Evolutionary conservation across 2,113 vertebrate species (phyloP).

Genomic region (Oplegnathus fasciatus): DNA sequence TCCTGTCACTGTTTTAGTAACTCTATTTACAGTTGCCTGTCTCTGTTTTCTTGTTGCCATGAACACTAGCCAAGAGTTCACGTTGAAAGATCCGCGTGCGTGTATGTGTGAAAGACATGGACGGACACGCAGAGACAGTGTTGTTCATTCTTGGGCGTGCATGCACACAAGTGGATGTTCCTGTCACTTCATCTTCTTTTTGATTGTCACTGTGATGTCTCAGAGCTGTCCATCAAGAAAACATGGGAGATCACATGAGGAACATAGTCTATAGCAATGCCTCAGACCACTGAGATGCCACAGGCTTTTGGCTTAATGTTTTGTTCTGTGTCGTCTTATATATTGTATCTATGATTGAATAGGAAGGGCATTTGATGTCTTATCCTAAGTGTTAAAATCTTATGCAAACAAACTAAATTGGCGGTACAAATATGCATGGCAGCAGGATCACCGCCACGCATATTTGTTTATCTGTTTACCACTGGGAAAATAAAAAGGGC

Average conservation of each 20-base stretch:
- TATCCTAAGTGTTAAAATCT: slow-evolving; percentile 1
- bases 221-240: slow-evolving; percentile 62
- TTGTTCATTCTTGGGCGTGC: slow-evolving; percentile 46
- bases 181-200: slow-evolving; percentile 62
- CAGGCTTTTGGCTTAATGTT: slow-evolving; percentile 38
- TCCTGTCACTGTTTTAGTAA: slow-evolving; percentile 33
- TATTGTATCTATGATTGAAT: not conserved
- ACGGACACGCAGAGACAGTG: slow-evolving; percentile 16
- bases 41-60: not conserved
- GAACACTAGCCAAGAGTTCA: slow-evolving; percentile 1
- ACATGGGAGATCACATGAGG: slow-evolving; percentile 27
- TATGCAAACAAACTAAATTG: slow-evolving; percentile 20
- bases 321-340: slow-evolving; percentile 9
- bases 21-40: slow-evolving; percentile 22
- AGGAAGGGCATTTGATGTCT: slow-evolving; percentile 21
- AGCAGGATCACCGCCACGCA: not conserved
- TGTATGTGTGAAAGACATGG: slow-evolving; percentile 25
- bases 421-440: slow-evolving; percentile 16
- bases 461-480: slow-evolving; percentile 20
- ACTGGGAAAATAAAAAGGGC: slow-evolving; percentile 5
- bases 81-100: not conserved
- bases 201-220: slow-evolving; percentile 62
- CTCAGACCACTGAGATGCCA: slow-evolving; percentile 30
- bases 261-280: slow-evolving; percentile 19
- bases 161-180: slow-evolving; percentile 53